Percentiles rank a stretch among this genome's conserved stretches.
phyloP scores from a whole-genome alignment of 2,888 invertebrate species.

The Stenodera caucasica region DNA sequence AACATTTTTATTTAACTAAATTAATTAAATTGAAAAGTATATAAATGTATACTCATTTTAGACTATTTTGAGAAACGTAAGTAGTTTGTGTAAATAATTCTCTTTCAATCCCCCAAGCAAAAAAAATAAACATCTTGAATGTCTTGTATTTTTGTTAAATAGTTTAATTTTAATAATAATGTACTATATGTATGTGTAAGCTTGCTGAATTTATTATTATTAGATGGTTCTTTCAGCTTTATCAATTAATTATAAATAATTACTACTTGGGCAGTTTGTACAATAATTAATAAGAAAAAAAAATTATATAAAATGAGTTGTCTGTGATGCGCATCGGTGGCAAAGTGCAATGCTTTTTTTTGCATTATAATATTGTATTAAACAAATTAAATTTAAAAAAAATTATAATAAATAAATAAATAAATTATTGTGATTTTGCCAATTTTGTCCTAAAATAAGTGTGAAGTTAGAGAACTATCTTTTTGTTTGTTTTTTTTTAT shows the following conservation, averaged over 20 bases:
- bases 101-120: not conserved
- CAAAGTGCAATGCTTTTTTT: constrained; percentile 56
- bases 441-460: constrained; percentile 51
- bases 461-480: constrained; percentile 52
- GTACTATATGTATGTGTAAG: constrained; percentile 45
- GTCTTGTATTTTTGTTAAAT: constrained; percentile 37
- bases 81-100: constrained; percentile 37
- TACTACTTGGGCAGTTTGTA: constrained; percentile 44
- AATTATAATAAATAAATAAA: not conserved
- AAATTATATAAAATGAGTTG: constrained; percentile 40
- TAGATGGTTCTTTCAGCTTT: no score
- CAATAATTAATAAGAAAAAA: constrained; percentile 25
- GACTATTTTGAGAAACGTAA: constrained; percentile 22
- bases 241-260: no score
- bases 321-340: constrained; percentile 55
- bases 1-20: constrained; percentile 24
- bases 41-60: constrained; percentile 39
- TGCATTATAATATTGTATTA: constrained; percentile 26
- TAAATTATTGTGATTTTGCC: constrained; percentile 55
- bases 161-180: constrained; percentile 38
- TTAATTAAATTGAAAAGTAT: constrained; percentile 30
- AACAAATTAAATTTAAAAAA: no score
- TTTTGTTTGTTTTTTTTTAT: constrained; percentile 26
- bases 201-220: constrained; percentile 38
- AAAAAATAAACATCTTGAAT: constrained; percentile 27